These are phyloP conservation scores for Bombus polaris DNA, from an alignment of 1,140 invertebrate genomes.

Conservation along the genomic window DNA sequence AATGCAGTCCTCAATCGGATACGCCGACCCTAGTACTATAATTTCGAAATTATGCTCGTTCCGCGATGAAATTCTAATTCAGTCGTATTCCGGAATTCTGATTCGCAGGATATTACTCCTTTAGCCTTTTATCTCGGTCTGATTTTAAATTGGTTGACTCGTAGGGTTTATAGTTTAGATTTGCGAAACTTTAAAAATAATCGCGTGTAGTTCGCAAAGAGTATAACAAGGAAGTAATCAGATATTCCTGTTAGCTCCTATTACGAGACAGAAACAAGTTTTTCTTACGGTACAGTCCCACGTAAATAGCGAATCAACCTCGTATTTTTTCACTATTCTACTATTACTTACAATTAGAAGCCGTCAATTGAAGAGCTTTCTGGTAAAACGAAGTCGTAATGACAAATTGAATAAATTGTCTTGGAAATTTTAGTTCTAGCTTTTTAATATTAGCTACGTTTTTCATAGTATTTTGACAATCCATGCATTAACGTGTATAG, in stretches of 20 bases:
- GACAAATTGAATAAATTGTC: background rate
- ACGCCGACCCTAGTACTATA: constrained; percentile 25
- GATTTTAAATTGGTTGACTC: background rate
- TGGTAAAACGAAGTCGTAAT: background rate
- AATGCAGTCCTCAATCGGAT: constrained; percentile 62
- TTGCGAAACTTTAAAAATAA: background rate
- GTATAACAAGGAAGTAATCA: background rate
- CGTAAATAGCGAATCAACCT: background rate
- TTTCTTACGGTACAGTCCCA: background rate
- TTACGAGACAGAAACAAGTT: background rate
- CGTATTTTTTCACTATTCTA: background rate
- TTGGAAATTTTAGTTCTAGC: background rate
- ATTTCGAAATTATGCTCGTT: constrained; percentile 46
- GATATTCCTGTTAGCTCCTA: background rate
- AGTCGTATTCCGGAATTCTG: background rate
- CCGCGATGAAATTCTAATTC: constrained; percentile 25
- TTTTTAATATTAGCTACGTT: background rate
- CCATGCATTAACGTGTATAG: no score
- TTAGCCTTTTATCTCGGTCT: background rate
- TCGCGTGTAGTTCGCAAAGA: background rate
- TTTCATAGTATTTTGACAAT: no score
- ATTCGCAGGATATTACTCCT: background rate
- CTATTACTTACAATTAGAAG: background rate
- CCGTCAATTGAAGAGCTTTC: background rate
- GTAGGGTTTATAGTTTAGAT: background rate